Evolutionary conservation across 2,113 vertebrate species (phyloP).

Genomic region (Shinisaurus crocodilurus): DNA sequence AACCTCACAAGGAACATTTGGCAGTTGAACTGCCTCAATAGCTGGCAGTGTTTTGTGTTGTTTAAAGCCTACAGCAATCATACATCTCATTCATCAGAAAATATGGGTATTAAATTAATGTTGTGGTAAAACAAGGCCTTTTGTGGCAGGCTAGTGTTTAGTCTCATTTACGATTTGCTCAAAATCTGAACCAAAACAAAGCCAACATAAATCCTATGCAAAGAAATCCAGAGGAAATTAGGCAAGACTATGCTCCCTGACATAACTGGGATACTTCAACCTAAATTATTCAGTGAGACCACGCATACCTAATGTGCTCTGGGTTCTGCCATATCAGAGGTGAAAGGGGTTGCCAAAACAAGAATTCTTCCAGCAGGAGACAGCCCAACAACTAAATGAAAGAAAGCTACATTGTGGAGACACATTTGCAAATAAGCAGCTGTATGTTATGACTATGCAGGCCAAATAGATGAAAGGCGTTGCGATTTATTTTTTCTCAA

Average conservation of each 20-base stretch:
- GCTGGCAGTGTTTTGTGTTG: constrained; percentile 65
- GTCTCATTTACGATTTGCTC: constrained; percentile 51
- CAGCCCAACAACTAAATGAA: background rate
- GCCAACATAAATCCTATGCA: constrained; percentile 13
- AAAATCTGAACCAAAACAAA: constrained; percentile 53
- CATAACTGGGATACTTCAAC: constrained; percentile 2
- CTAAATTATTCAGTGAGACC: background rate
- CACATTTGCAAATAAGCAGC: constrained; percentile 11
- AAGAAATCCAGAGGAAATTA: background rate
- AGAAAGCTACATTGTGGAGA: background rate
- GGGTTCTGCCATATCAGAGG: constrained; percentile 18
- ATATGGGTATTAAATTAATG: constrained; percentile 50
- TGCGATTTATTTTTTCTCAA: background rate
- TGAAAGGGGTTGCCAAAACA: constrained; percentile 15
- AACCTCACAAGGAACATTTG: constrained; percentile 61
- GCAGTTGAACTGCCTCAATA: constrained; percentile 61
- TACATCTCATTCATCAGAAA: constrained; percentile 54
- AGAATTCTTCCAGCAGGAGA: constrained; percentile 17
- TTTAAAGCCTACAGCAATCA: constrained; percentile 59
- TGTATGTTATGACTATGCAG: constrained; percentile 36
- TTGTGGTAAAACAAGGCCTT: constrained; percentile 61
- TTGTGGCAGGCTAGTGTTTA: constrained; percentile 39
- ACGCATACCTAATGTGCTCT: constrained; percentile 9
- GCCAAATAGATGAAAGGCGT: constrained; percentile 18
- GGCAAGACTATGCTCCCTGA: constrained; percentile 1